Conservation (phyloP, 2,113 vertebrate genomes). For the Bucco capensis region DNA sequence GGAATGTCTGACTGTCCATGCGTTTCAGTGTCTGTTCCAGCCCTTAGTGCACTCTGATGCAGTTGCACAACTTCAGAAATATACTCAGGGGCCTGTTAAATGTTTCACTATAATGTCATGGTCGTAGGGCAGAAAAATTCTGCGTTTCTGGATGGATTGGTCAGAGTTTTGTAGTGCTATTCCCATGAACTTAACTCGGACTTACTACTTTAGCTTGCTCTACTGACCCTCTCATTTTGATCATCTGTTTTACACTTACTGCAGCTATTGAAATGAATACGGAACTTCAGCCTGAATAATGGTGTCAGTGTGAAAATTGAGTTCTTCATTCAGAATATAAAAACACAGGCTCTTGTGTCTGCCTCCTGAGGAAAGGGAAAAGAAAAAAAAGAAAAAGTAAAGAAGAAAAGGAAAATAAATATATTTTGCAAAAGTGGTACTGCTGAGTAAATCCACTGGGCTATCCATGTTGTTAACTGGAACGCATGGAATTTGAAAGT, state of each 20-base stretch:
- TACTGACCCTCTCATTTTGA: not conserved
- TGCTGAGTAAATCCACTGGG: not conserved
- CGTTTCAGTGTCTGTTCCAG: not conserved
- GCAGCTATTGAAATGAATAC: not conserved
- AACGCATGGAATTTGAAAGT: not conserved
- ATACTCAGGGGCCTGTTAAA: not conserved
- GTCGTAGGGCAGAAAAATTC: not conserved
- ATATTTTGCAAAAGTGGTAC: not conserved
- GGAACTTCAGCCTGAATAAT: not conserved
- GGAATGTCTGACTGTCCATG: not conserved
- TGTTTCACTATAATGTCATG: not conserved
- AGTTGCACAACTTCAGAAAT: not conserved
- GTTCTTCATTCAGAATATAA: not conserved
- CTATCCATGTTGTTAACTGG: not conserved
- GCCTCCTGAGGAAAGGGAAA: fast-evolving
- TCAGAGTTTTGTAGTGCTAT: not conserved
- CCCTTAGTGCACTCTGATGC: not conserved
- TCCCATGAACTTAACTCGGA: not conserved
- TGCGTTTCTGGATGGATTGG: not conserved
- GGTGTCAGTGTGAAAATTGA: not conserved
- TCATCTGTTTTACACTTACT: not conserved
- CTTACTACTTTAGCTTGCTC: not conserved
- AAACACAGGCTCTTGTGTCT: not conserved
- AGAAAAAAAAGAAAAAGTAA: not conserved
- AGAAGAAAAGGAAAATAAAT: not conserved